Base-by-base conservation (phyloP, 1,140 invertebrate species). In the Caenorhabditis remanei region DNA sequence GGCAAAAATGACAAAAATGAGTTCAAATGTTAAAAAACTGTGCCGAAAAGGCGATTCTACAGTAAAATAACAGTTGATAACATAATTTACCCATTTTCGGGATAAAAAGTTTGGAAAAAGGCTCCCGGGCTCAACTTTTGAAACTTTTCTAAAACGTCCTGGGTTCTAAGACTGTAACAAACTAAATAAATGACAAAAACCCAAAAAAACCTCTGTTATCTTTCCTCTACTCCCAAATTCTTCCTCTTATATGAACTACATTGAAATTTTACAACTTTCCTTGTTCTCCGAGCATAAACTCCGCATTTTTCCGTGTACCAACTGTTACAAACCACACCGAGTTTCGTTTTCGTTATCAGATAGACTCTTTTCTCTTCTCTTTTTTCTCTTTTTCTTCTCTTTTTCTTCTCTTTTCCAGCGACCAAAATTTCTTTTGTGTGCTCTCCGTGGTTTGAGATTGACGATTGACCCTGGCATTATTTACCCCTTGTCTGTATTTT, bases 271-370 rank as follows among this genome's bases (percentile, higher is more conserved):
- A 71, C 41, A 43, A 46, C 43, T 46, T 7, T 46, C 41, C 13
- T 11, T 14, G 19, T 46, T 71, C n/a, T 71, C 21, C 3, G 13
- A 67, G 65, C 65, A 71, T 71, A 71, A 71, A 71, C 65, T 71
- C 65, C 65, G 65, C 65, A 48, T 43, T 71, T 71, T 71, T 48
- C 24, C 65, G 65, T 71, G 46, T 46, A 21, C 61, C 24, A 65
- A 46, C 9, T 7, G 41, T 5, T 41, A 71, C 41, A 71, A 71
- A 71, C 65, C 65, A 71, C 65, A 71, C 65, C 14, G 43, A 19
- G 4, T 21, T 40, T 40, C 14, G 8, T 63, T 32, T 63, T 9
- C 21, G 21, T 14, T 63, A 63, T 63, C 61, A 32, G 21, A 63
- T 63, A 63, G 50, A 63, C 24, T 40, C 61, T 63, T 7, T 21